Evolutionary conservation across 1,140 invertebrate genomes (phyloP).

Genomic region (Vanessa tameamea): DNA sequence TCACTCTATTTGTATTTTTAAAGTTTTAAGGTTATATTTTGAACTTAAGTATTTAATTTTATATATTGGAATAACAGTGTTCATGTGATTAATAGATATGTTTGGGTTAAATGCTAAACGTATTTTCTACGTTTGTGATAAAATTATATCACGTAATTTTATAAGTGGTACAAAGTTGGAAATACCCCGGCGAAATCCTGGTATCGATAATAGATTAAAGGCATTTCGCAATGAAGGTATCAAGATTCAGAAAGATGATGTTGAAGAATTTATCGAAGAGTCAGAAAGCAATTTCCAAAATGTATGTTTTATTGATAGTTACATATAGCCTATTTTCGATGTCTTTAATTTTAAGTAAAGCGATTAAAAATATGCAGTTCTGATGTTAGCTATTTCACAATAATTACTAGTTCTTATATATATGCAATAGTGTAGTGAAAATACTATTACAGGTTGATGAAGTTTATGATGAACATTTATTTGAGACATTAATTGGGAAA

Average conservation of each 20-base stretch:
- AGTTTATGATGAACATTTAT: constrained; percentile 61
- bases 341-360: background rate
- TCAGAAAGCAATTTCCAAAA: constrained; percentile 65
- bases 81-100: constrained; percentile 39
- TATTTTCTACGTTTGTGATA: constrained; percentile 53
- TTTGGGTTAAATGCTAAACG: constrained; percentile 51
- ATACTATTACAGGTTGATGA: constrained; percentile 55
- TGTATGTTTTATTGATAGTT: constrained; percentile 45
- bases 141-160: constrained; percentile 56
- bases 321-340: background rate
- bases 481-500: constrained; percentile 62
- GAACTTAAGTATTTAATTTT: background rate
- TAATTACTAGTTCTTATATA: no score
- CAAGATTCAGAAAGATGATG: constrained; percentile 55
- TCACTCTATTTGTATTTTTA: background rate
- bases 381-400: no score
- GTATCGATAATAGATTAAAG: constrained; percentile 57
- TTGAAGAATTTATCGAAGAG: constrained; percentile 65
- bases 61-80: background rate
- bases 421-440: background rate
- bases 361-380: no score
- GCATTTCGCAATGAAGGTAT: constrained; percentile 60
- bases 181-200: constrained; percentile 52
- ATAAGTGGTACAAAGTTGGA: constrained; percentile 46
- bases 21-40: constrained; percentile 5